These are phyloP conservation scores for Scaeva pyrastri DNA, from an alignment of 2,888 invertebrate genomes.

Conservation along the genomic window DNA sequence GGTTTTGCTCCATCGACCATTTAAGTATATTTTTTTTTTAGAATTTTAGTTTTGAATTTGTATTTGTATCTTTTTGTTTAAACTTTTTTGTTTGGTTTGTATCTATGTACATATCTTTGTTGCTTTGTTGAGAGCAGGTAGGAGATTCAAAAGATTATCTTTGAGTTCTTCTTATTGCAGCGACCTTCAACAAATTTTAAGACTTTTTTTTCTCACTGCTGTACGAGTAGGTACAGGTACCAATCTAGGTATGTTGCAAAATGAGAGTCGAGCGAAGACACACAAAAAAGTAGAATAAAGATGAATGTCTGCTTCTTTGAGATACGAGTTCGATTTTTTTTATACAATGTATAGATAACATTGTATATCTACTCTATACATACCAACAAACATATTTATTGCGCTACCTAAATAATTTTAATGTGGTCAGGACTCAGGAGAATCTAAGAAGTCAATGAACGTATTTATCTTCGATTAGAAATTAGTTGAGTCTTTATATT, in stretches of 20 bases:
- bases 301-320: slow-evolving; percentile 39
- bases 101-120: slow-evolving; percentile 20
- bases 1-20: slow-evolving; percentile 55
- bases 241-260: slow-evolving; percentile 20
- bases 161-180: slow-evolving; percentile 45
- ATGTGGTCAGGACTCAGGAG: slow-evolving; percentile 19
- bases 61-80: slow-evolving; percentile 36
- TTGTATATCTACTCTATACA: background rate
- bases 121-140: slow-evolving; percentile 57
- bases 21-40: slow-evolving; percentile 31
- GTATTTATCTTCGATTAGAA: slow-evolving; percentile 45
- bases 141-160: slow-evolving; percentile 46
- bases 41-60: slow-evolving; percentile 38
- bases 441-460: slow-evolving; percentile 39
- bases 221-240: too few relatives aligned
- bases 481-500: slow-evolving; percentile 18
- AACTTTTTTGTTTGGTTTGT: slow-evolving; percentile 6
- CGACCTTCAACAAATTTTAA: slow-evolving; percentile 61
- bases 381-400: background rate
- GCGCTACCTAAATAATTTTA: background rate
- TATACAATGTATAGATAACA: too few relatives aligned
- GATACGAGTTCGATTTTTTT: slow-evolving; percentile 17
- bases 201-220: background rate
- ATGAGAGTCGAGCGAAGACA: background rate
- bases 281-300: slow-evolving; percentile 24